Percentiles rank a stretch among this genome's conserved stretches.
These are phyloP conservation scores for Drosophila colorata DNA, from an alignment of 2,888 invertebrate species.

Conservation along the genomic window DNA sequence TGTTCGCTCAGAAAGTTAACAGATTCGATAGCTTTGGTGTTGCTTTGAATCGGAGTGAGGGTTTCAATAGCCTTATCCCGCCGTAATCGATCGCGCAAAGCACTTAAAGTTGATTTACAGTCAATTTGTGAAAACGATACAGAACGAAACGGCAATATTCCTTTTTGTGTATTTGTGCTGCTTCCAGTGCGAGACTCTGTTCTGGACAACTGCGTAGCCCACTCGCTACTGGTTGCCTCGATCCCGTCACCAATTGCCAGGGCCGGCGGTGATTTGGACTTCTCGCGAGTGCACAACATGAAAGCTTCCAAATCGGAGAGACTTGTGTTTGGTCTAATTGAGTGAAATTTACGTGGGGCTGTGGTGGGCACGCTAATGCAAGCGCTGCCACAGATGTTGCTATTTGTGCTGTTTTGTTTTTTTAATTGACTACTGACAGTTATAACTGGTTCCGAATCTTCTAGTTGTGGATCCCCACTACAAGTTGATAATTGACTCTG, in stretches of 20 bases:
- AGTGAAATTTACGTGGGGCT: conserved; percentile 61
- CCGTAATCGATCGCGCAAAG: conserved; percentile 82
- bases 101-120: conserved; percentile 86
- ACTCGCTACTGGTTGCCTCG: conserved; percentile 71
- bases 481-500: conserved; percentile 14
- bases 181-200: conserved; percentile 87
- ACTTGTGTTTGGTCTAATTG: conserved; percentile 82
- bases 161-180: conserved; percentile 86
- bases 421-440: conserved; percentile 66
- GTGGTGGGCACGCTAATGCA: conserved; percentile 26
- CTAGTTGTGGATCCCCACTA: conserved; percentile 11
- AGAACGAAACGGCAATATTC: conserved; percentile 90
- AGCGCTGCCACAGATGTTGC: conserved; percentile 35
- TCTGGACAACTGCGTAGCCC: conserved; percentile 86
- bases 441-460: conserved; percentile 44
- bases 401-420: conserved; percentile 72
- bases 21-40: conserved; percentile 42
- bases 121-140: conserved; percentile 96
- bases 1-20: background rate
- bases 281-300: conserved; percentile 75
- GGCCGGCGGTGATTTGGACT: conserved; percentile 78
- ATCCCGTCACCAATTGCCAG: conserved; percentile 34
- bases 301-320: conserved; percentile 83
- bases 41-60: conserved; percentile 56
- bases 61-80: conserved; percentile 81